Conservation (phyloP, 2,113 vertebrate species). For the Albula goreensis region DNA sequence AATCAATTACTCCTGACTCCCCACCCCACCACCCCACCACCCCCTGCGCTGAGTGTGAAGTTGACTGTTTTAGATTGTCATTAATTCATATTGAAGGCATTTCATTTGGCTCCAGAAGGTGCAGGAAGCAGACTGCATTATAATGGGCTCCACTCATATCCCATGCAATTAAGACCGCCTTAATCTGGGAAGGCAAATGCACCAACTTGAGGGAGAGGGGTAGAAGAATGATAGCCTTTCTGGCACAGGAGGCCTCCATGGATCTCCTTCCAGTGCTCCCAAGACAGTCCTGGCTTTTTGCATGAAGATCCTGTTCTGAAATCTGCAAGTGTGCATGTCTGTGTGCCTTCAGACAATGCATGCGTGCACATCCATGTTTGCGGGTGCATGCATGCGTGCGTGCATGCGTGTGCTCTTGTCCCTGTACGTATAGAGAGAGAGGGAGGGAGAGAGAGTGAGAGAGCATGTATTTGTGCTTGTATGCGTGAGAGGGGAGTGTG, state of each 20-base stretch:
- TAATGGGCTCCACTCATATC: neutral
- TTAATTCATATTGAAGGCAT: slow-evolving; percentile 13
- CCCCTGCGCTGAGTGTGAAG: neutral
- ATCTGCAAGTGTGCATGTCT: neutral
- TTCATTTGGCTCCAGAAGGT: slow-evolving; percentile 20
- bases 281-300: neutral
- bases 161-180: neutral
- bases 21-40: neutral
- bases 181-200: neutral
- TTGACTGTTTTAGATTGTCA: slow-evolving; percentile 11
- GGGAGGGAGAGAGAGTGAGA: neutral
- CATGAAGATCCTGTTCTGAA: neutral
- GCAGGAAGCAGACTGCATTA: neutral
- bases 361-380: neutral
- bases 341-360: neutral
- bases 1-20: neutral
- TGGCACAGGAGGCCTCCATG: neutral
- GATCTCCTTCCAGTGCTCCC: neutral
- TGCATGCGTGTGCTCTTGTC: neutral
- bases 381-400: neutral
- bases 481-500: neutral
- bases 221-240: neutral
- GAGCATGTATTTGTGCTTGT: too few species aligned
- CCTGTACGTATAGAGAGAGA: neutral
- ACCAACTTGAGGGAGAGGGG: neutral